Conservation (phyloP, 2,797 vertebrate species). For the Pseudochirops cupreus region DNA sequence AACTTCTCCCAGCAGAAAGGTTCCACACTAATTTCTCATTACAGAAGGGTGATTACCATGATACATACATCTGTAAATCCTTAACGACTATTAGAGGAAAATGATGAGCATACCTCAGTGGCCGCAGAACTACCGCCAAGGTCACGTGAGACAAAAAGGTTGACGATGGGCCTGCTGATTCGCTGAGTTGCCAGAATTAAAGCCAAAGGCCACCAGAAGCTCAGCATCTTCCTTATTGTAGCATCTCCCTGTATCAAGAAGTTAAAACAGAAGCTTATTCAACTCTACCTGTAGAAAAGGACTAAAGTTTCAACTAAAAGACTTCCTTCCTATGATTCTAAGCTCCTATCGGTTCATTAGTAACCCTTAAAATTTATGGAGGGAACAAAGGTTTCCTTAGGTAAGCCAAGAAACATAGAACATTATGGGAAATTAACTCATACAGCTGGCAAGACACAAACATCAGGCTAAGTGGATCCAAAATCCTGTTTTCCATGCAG, state of each 20-base stretch:
- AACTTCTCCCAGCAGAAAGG: neutral
- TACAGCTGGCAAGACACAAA: constrained; percentile 35
- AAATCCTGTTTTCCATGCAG: constrained; percentile 27
- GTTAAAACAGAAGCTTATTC: constrained; percentile 16
- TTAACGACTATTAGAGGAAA: accelerated
- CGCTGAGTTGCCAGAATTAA: constrained; percentile 97
- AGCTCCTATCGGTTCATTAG: constrained; percentile 12
- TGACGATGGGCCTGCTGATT: constrained; percentile 98
- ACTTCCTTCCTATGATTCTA: constrained; percentile 55
- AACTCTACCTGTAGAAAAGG: constrained; percentile 14
- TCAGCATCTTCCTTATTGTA: constrained; percentile 97
- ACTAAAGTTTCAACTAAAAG: constrained; percentile 47
- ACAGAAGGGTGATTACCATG: neutral
- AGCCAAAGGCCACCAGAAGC: constrained; percentile 99
- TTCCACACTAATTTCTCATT: neutral
- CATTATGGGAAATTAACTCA: constrained; percentile 59
- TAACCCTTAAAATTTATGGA: constrained; percentile 28
- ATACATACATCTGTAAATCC: neutral
- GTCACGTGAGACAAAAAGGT: constrained; percentile 99
- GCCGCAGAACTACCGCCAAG: constrained; percentile 93
- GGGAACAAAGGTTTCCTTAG: constrained; percentile 36
- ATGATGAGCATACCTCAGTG: constrained; percentile 90
- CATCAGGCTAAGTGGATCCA: neutral
- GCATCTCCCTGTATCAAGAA: constrained; percentile 92
- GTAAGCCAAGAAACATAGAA: constrained; percentile 27